Evolutionary conservation across 1,140 invertebrate genomes (phyloP), one percentile per base, ranked within the genome.

Genomic region (Euborellia annulipes): DNA sequence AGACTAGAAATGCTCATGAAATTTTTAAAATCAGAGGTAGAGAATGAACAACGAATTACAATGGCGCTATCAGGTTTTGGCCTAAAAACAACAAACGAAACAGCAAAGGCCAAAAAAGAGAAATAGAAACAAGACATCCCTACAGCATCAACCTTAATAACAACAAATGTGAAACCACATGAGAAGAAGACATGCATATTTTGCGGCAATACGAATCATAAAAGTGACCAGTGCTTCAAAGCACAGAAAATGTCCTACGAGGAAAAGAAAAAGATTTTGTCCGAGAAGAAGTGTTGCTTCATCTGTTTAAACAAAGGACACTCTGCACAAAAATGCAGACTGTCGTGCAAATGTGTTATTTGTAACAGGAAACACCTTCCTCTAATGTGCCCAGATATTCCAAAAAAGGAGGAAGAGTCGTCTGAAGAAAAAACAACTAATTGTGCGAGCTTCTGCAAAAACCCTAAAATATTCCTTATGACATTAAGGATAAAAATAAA

Each of bases 21-120:
- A 9, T 62, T 60, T 45, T 27, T 60, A 0, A 36, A 49, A 43
- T 9, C 9, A 4, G 50, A 58, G 41, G 54, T 60, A 2, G 36
- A 55, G 21, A 44, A 45, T 6, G 53, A 61, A 37, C 45, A 56
- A 17, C 14, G 53, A 20, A 54, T 59, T n/a, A 32, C 42, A 0
- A 48, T 60, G 36, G 52, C 55, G 2, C 40, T 44, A 3, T 9
- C n/a, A 6, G 51, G 42, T 34, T 56, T 52, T 41, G 21, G 17
- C 13, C 13, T 47, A 13, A 22, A 7, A 20, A 3, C 3, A 41
- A 3, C 14, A 41, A 3, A 7, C 3, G 3, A 41, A 41, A 41
- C 20, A n/a, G n/a, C 18, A 3, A 13, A 51, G 48, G 41, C 13
- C 13, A 11, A 41, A 42, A 11, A 36, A 45, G 14, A 20, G 30